Base-by-base conservation (phyloP, 64 coral and sea anemone species). In the Stylophora pistillata region DNA sequence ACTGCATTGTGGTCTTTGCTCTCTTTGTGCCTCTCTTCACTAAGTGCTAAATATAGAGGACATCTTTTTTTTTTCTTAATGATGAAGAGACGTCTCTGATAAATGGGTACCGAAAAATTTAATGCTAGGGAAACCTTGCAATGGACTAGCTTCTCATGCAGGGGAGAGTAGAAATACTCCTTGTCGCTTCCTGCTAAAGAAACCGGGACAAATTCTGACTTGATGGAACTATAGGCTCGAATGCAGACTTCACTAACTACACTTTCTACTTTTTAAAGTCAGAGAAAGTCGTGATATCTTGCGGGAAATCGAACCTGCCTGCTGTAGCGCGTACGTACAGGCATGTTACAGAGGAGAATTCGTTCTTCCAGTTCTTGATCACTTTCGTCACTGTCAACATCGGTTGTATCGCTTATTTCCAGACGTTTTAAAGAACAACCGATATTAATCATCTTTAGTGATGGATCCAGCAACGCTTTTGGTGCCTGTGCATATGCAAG, bases 231-330 rank as follows among this genome's bases (percentile, higher is more conserved):
- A n/a, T n/a, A n/a, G n/a, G n/a, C n/a, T n/a, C n/a, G n/a, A n/a
- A n/a, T n/a, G n/a, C n/a, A n/a, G n/a, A n/a, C n/a, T n/a, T n/a
- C n/a, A n/a, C n/a, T n/a, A 68, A 85, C 82, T 71, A 71, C 82
- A 37, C 30, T 74, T 85, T 70, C 33, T 86, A 18, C 59, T 86
- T 71, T 71, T n/a, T n/a, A 86, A 86, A 86, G 82, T 86, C 82
- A 86, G 82, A 86, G 82, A 86, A 86, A 86, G 62, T 86, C 62
- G 62, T 86, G 82, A 70, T 85, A 85, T 37, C 82, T 85, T 85
- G 64, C 27, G 25, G 80, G 80, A 65, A 33, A 61, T 86, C 62
- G n/a, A 86, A 86, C 64, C 28, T 33, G 29, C 31, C 63, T 86
- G 62, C 82, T 86, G 32, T 16, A 86, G 71, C 30, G 82, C 29